Conservation (phyloP, 2,113 vertebrate species). For the Laticauda colubrina region DNA sequence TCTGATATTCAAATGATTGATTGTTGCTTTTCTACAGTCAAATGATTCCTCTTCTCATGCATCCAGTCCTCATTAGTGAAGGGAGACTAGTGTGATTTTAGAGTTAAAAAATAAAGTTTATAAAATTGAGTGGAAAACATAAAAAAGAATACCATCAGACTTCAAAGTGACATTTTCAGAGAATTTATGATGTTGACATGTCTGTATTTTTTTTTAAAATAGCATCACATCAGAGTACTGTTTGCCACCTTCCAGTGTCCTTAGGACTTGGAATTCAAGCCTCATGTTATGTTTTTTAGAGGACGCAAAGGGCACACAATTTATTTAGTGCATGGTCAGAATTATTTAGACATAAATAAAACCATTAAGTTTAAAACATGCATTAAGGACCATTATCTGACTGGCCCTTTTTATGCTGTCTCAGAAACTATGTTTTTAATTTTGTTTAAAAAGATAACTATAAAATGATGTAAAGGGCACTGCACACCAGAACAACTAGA, state of each 20-base stretch:
- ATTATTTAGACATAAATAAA: background rate
- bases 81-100: background rate
- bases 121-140: background rate
- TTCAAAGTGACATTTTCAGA: background rate
- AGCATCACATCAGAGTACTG: background rate
- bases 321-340: background rate
- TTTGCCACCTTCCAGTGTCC: background rate
- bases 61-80: background rate
- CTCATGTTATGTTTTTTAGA: background rate
- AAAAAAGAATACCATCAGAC: background rate
- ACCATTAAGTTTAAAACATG: background rate
- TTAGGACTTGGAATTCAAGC: background rate
- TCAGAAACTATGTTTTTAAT: background rate
- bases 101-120: background rate
- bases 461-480: too few species aligned
- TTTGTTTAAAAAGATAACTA: background rate
- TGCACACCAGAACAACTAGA: too few species aligned
- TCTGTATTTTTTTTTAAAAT: background rate
- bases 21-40: background rate
- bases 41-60: background rate
- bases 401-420: background rate
- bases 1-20: background rate
- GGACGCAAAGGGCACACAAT: background rate
- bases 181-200: background rate
- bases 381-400: background rate